Conservation (phyloP, 2,888 invertebrate species). For the Hyles lineata region DNA sequence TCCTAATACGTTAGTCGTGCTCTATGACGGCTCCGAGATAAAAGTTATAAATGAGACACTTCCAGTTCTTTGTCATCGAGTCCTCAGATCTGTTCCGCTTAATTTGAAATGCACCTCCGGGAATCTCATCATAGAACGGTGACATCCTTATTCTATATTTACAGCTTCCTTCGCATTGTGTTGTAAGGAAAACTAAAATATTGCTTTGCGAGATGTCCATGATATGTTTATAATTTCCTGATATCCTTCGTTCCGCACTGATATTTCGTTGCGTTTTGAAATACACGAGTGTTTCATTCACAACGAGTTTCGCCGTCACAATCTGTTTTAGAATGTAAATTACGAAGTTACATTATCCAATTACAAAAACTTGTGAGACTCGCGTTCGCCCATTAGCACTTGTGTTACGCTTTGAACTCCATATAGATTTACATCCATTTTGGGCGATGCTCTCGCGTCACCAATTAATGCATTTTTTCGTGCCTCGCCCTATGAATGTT, state of each 20-base stretch:
- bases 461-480: conserved; percentile 77
- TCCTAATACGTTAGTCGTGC: background rate
- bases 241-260: conserved; percentile 13
- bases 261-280: conserved; percentile 9
- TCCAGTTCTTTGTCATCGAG: conserved; percentile 60
- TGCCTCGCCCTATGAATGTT: conserved; percentile 46
- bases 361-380: conserved; percentile 30
- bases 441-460: conserved; percentile 56
- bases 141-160: conserved; percentile 75
- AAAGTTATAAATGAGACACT: conserved; percentile 33
- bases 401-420: conserved; percentile 67
- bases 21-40: background rate
- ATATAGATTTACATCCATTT: conserved; percentile 65
- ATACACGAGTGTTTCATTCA: conserved; percentile 13
- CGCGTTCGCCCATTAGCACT: conserved; percentile 67
- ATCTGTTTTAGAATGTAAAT: conserved; percentile 27
- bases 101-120: conserved; percentile 65
- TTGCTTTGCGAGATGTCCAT: conserved; percentile 6
- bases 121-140: conserved; percentile 61
- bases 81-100: conserved; percentile 62
- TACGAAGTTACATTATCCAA: conserved; percentile 31
- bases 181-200: conserved; percentile 6
- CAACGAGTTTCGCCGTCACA: conserved; percentile 8
- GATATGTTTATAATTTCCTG: conserved; percentile 12
- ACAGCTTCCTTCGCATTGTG: conserved; percentile 68